These are phyloP conservation scores for Tachina grossa DNA, from an alignment of 2,888 invertebrate species.

Conservation along the genomic window DNA sequence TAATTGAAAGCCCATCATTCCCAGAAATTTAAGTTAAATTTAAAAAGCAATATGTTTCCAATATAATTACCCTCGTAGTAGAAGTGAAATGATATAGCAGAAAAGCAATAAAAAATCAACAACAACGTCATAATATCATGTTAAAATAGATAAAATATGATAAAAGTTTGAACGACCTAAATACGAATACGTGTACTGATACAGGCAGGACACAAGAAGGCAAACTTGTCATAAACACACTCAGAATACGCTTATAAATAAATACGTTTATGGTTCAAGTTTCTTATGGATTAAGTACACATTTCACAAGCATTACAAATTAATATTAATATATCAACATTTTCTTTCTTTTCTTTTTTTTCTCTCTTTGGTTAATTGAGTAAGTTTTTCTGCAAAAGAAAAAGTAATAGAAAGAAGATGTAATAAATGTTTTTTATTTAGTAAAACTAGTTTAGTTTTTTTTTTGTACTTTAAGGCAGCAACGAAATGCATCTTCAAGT, in stretches of 20 bases:
- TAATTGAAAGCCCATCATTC: too few relatives aligned
- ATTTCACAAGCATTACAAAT: neutral
- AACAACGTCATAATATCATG: slow-evolving; percentile 38
- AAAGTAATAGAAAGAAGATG: too few relatives aligned
- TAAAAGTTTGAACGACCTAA: slow-evolving; percentile 44
- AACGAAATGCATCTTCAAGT: too few relatives aligned
- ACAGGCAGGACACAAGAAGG: neutral
- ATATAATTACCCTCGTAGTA: neutral
- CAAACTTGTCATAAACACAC: slow-evolving; percentile 7
- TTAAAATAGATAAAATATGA: slow-evolving; percentile 38
- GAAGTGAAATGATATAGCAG: neutral
- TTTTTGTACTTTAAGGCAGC: too few relatives aligned
- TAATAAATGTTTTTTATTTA: too few relatives aligned
- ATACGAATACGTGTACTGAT: slow-evolving; percentile 5
- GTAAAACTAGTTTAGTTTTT: too few relatives aligned
- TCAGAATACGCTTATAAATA: neutral
- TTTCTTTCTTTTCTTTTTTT: too few relatives aligned
- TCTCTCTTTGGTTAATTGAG: neutral
- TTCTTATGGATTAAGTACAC: neutral
- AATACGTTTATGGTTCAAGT: neutral
- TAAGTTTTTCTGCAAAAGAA: neutral
- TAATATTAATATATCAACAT: neutral
- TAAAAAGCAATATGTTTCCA: neutral
- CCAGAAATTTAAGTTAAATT: too few relatives aligned
- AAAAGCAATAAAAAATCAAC: slow-evolving; percentile 25